Percentiles rank a stretch among this genome's conserved stretches.
Conservation (phyloP, 2,888 invertebrate species). For the Pyralis farinalis region DNA sequence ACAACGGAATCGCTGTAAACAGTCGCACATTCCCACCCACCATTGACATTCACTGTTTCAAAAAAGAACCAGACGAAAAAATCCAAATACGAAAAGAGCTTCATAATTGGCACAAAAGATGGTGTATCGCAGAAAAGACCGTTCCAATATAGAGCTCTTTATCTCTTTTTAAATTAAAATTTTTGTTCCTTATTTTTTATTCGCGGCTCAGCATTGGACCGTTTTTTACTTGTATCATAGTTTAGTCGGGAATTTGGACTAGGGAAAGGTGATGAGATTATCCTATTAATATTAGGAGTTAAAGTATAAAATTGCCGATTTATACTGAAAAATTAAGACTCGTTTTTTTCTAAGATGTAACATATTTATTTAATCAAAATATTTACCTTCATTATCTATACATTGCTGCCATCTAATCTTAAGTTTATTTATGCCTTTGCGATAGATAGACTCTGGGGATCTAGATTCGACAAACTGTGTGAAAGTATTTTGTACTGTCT, state of each 20-base stretch:
- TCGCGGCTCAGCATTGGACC: constrained; percentile 45
- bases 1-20: background rate
- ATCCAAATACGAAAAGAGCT: constrained; percentile 35
- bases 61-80: constrained; percentile 41
- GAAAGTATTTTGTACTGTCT: too few relatives aligned
- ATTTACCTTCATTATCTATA: too few relatives aligned
- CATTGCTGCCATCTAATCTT: too few relatives aligned
- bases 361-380: too few relatives aligned
- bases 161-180: constrained; percentile 68
- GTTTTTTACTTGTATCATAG: constrained; percentile 59
- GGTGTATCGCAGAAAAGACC: constrained; percentile 59
- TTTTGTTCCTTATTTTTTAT: constrained; percentile 63
- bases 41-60: constrained; percentile 38
- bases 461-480: too few relatives aligned
- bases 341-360: too few relatives aligned
- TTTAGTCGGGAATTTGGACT: constrained; percentile 37
- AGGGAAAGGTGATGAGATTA: constrained; percentile 34
- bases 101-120: constrained; percentile 78
- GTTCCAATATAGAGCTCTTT: constrained; percentile 52
- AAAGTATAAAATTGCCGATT: too few relatives aligned
- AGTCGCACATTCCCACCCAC: constrained; percentile 60
- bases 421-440: too few relatives aligned
- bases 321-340: too few relatives aligned
- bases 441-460: too few relatives aligned
- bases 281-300: too few relatives aligned